Evolutionary conservation across 2,888 invertebrate genomes (phyloP), one percentile per base, ranked within the genome.

Genomic region (Drepanosiphum platanoidis): DNA sequence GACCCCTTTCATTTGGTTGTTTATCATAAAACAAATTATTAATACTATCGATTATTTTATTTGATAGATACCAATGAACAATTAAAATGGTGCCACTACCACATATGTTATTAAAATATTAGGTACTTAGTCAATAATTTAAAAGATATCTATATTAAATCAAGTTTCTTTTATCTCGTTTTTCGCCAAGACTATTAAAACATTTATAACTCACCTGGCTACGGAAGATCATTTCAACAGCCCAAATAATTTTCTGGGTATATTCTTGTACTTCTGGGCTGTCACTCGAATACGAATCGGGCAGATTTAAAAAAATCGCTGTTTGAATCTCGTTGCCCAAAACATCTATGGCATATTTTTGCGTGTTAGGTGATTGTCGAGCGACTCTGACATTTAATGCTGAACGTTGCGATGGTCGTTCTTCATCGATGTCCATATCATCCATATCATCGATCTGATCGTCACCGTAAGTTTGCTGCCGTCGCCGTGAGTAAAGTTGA

Each of bases 121-220:
- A n/a, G n/a, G n/a, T n/a, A n/a, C n/a, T n/a, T n/a, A n/a, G n/a
- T n/a, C n/a, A n/a, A n/a, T n/a, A n/a, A n/a, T n/a, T n/a, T n/a
- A n/a, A n/a, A n/a, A n/a, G n/a, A n/a, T n/a, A n/a, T n/a, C n/a
- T n/a, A n/a, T n/a, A n/a, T n/a, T n/a, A n/a, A n/a, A n/a, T n/a
- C n/a, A n/a, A n/a, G n/a, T n/a, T n/a, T n/a, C n/a, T n/a, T n/a
- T n/a, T n/a, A n/a, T n/a, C n/a, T n/a, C n/a, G n/a, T n/a, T n/a
- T n/a, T n/a, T n/a, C n/a, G n/a, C n/a, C n/a, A n/a, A n/a, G n/a
- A n/a, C n/a, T n/a, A n/a, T n/a, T n/a, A n/a, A n/a, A n/a, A n/a
- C n/a, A n/a, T n/a, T n/a, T n/a, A n/a, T n/a, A n/a, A n/a, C n/a
- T 68, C 27, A 71, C 80, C 80, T 81, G 80, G 30, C 58, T 30